Base-by-base conservation (phyloP, 1,140 invertebrate genomes). In the Drosophila saltans region DNA sequence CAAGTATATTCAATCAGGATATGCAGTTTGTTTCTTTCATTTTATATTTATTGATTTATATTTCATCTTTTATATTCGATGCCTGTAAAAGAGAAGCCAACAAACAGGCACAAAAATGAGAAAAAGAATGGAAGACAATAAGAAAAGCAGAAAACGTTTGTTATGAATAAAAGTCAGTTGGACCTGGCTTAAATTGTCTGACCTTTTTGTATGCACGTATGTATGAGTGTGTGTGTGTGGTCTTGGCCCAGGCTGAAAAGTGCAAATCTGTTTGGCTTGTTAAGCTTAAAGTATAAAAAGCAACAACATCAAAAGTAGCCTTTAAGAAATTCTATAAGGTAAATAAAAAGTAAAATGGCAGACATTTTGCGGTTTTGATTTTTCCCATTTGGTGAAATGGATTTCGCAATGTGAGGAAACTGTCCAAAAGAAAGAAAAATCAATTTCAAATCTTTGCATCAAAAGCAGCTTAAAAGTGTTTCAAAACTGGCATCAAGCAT, bases 11-110 rank as follows among this genome's bases (percentile, higher is more conserved):
- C 57, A 67, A 58, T 79, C 67, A 65, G 67, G 72, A 80, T 88
- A 88, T 86, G 80, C 79, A 86, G 81, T 85, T 85, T 67, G 55
- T 41, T 66, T 66, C 66, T 48, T 43, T 43, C 55, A 26, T 7
- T 60, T 67, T 58, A 6, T 45, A 62, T 63, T 56, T 67, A 71
- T 81, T 76, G 57, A 81, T 81, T 78, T 71, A 85, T 72, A 10
- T 33, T n/a, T 67, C 30, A 59, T 52, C 33, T 65, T 65, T 40
- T 16, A 30, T 8, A 16, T 33, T 36, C 16, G n/a, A 33, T 40
- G 75, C 60, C 83, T 88, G 83, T n/a, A 72, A 78, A 64, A 65
- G 52, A 66, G 36, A 43, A 43, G n/a, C 10, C 10, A 60, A 28
- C 2, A 41, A 60, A 30, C 60, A 36, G 71, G 9, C 1, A 60